Percentiles rank a stretch among this genome's conserved stretches.
phyloP scores from a whole-genome alignment of 2,888 invertebrate genomes.

The Dione vanillae region DNA sequence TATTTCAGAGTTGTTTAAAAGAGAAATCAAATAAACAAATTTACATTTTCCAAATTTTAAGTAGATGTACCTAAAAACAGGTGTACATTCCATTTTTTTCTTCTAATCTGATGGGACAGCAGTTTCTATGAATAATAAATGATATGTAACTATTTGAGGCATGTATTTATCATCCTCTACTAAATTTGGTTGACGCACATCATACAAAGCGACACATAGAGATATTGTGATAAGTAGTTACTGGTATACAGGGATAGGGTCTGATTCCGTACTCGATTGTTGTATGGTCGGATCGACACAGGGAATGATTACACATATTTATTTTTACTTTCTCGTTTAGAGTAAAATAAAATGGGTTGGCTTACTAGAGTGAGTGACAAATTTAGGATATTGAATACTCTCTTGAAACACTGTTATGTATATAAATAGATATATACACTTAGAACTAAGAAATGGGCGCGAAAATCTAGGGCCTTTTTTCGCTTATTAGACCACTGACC shows the following conservation, averaged over 20 bases:
- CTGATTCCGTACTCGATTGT: too few relatives aligned
- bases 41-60: too few relatives aligned
- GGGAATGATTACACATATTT: background rate
- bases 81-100: conserved; percentile 7
- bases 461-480: too few relatives aligned
- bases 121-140: background rate
- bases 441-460: too few relatives aligned
- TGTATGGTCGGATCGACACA: background rate
- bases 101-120: background rate
- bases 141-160: background rate
- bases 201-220: background rate
- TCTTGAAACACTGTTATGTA: too few relatives aligned
- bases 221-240: too few relatives aligned
- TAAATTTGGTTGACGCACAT: background rate
- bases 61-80: background rate
- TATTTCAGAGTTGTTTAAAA: conserved; percentile 24
- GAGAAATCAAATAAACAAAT: too few relatives aligned
- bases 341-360: background rate
- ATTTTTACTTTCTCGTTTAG: background rate
- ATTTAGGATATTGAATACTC: too few relatives aligned
- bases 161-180: background rate
- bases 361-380: too few relatives aligned
- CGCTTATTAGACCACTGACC: too few relatives aligned
- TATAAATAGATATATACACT: too few relatives aligned
- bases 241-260: too few relatives aligned